phyloP scores from a whole-genome alignment of 2,797 vertebrate genomes.

The Limosa lapponica region DNA sequence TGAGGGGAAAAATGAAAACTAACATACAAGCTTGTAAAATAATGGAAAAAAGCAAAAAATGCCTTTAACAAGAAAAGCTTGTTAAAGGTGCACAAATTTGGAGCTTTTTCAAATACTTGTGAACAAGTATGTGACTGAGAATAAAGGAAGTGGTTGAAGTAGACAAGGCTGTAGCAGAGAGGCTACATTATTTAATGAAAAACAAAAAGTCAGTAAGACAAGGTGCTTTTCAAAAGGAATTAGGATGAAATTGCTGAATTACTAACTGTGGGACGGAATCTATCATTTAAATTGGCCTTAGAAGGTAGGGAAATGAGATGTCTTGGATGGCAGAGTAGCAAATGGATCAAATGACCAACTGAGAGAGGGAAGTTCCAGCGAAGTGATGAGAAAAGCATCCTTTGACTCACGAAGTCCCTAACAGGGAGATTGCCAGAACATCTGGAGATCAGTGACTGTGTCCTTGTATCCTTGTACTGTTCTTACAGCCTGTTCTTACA shows the following conservation, averaged over 20 bases:
- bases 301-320: background rate
- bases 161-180: background rate
- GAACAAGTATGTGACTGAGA: background rate
- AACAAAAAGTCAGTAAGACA: background rate
- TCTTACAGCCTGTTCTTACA: background rate
- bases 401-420: background rate
- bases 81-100: background rate
- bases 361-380: background rate
- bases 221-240: background rate
- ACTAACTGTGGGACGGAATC: background rate
- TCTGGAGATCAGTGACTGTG: background rate
- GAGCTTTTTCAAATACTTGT: background rate
- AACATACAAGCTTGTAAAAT: background rate
- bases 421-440: background rate
- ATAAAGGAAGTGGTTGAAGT: background rate
- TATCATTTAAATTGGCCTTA: background rate
- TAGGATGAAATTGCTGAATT: background rate
- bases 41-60: background rate
- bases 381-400: background rate
- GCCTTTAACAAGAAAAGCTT: background rate
- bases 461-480: background rate
- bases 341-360: background rate
- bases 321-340: background rate
- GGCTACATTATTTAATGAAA: background rate
- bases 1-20: background rate